Evolutionary conservation across 2,797 vertebrate species (phyloP).

Genomic region (Hippoglossus hippoglossus): DNA sequence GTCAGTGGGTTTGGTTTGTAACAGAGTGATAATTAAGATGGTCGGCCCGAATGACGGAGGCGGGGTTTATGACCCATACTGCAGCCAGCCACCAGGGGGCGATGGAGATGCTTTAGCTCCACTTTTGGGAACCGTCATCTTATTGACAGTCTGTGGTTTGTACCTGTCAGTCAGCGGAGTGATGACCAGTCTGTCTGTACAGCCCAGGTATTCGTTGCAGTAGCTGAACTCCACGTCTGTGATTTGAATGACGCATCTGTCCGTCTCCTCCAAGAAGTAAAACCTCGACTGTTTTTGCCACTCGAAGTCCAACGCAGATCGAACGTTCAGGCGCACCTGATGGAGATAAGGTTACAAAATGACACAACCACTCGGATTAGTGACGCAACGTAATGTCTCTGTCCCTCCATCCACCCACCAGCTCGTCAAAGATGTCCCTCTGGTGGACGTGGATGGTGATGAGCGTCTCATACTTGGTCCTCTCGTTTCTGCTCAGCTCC

Average conservation of each 20-base stretch:
- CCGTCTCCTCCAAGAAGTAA: constrained; percentile 87
- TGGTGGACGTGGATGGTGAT: constrained; percentile 93
- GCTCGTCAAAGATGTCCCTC: constrained; percentile 90
- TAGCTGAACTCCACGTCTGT: constrained; percentile 90
- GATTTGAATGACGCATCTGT: constrained; percentile 87
- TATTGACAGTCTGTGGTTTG: background rate
- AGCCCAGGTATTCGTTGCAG: constrained; percentile 91
- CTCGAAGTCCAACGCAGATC: constrained; percentile 86
- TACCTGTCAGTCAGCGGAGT: constrained; percentile 90
- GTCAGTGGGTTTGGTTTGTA: no score
- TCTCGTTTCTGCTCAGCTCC: constrained; percentile 86
- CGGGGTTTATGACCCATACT: no score
- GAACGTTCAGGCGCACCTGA: constrained; percentile 86
- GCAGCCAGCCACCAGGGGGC: no score
- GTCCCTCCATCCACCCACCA: constrained; percentile 74
- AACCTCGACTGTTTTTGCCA: constrained; percentile 91
- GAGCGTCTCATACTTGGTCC: constrained; percentile 90
- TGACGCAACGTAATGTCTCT: accelerated
- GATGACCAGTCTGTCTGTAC: constrained; percentile 90
- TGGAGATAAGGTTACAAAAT: background rate
- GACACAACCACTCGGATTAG: background rate
- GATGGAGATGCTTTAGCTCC: no score
- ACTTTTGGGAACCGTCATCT: no score
- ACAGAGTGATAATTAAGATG: no score
- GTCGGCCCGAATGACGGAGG: no score